Conservation (phyloP, 2,888 invertebrate genomes). For the Caradrina clavipalpis region DNA sequence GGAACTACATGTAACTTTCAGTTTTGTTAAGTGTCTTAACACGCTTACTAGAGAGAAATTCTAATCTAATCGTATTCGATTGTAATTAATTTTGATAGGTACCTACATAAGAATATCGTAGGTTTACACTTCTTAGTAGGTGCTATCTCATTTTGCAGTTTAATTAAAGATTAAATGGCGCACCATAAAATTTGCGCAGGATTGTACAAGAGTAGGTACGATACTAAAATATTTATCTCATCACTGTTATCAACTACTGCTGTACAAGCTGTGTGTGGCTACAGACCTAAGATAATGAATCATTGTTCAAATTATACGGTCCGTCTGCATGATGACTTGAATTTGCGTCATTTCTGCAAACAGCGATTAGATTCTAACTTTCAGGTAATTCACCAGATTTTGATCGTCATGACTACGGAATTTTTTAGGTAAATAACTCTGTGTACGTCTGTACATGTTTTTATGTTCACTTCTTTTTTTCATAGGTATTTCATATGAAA, state of each 20-base stretch:
- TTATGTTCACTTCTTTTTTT: too few relatives aligned
- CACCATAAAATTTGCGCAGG: constrained; percentile 25
- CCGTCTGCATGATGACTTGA: constrained; percentile 45
- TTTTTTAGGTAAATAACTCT: constrained; percentile 4
- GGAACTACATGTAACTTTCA: too few relatives aligned
- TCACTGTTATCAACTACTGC: constrained; percentile 6
- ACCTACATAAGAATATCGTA: constrained; percentile 4
- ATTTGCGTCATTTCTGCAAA: constrained; percentile 53
- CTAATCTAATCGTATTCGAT: neutral
- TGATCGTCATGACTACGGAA: constrained; percentile 17
- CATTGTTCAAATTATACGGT: constrained; percentile 60
- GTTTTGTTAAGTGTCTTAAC: too few relatives aligned
- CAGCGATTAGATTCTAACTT: constrained; percentile 50
- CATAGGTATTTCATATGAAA: neutral
- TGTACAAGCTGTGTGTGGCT: constrained; percentile 8
- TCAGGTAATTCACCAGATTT: constrained; percentile 35
- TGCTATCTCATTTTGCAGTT: constrained; percentile 8
- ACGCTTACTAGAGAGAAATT: constrained; percentile 5
- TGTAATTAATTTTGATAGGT: constrained; percentile 9
- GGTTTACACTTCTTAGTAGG: neutral
- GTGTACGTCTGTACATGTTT: too few relatives aligned
- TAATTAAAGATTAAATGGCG: constrained; percentile 12
- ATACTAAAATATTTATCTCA: constrained; percentile 23
- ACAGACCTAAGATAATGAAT: constrained; percentile 39
- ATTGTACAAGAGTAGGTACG: constrained; percentile 1